These are phyloP conservation scores for Sabatieria punctata DNA, from an alignment of 2,888 invertebrate species.

Conservation along the genomic window DNA sequence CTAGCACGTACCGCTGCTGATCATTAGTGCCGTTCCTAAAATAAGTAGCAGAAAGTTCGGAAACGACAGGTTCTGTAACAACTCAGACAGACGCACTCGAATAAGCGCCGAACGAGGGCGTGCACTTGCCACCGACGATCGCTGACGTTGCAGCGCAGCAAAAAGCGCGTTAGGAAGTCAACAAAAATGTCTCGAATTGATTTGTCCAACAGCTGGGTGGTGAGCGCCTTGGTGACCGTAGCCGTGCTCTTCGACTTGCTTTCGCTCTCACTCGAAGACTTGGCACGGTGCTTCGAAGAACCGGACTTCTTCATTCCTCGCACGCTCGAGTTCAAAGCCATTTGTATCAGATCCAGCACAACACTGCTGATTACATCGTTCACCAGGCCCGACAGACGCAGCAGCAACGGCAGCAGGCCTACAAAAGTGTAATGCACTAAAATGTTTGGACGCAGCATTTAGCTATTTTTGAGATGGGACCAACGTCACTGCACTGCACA, in stretches of 20 bases:
- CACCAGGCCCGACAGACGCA: slow-evolving; percentile 57
- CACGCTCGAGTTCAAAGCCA: slow-evolving; percentile 45
- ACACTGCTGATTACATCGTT: slow-evolving; percentile 79
- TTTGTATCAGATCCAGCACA: slow-evolving; percentile 69
- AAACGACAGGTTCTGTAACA: too few species aligned
- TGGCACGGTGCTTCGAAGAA: not conserved
- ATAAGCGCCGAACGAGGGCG: slow-evolving; percentile 33
- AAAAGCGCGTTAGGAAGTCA: slow-evolving; percentile 73
- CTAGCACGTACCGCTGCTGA: too few species aligned
- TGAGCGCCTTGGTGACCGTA: not conserved
- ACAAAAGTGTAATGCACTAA: slow-evolving; percentile 10
- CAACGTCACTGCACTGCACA: too few species aligned
- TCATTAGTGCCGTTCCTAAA: too few species aligned
- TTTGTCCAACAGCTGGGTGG: slow-evolving; percentile 1
- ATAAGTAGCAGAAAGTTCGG: too few species aligned
- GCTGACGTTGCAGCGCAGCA: slow-evolving; percentile 78
- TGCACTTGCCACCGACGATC: slow-evolving; percentile 90
- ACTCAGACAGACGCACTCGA: too few species aligned
- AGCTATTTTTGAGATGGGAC: too few species aligned
- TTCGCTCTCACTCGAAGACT: not conserved
- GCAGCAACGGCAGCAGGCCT: slow-evolving; percentile 57
- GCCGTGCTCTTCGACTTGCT: not conserved
- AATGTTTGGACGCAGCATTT: too few species aligned
- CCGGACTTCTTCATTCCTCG: not conserved
- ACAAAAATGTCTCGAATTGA: slow-evolving; percentile 41